phyloP scores from a whole-genome alignment of 1,140 invertebrate genomes.

The Plutomurus gul region DNA sequence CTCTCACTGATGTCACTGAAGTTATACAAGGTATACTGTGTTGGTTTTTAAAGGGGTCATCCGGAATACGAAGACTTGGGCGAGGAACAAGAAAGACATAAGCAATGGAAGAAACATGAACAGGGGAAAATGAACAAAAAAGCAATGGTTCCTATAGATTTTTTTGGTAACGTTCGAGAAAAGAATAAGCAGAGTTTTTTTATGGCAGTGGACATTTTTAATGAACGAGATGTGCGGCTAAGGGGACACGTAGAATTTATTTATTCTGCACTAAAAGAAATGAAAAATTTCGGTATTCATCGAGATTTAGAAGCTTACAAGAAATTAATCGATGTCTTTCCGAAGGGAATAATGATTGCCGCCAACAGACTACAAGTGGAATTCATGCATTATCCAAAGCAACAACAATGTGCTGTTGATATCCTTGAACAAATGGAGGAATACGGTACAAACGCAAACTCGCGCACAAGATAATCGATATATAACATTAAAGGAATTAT shows the following conservation, averaged over 20 bases:
- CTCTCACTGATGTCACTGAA: no score
- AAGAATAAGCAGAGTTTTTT: slow-evolving; percentile 77
- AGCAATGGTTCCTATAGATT: slow-evolving; percentile 43
- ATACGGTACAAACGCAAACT: no score
- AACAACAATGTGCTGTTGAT: slow-evolving; percentile 88
- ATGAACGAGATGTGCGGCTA: slow-evolving; percentile 64
- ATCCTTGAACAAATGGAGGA: slow-evolving; percentile 88
- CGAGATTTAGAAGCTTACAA: slow-evolving; percentile 93
- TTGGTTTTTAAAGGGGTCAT: not conserved
- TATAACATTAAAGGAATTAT: no score
- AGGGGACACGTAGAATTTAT: slow-evolving; percentile 93
- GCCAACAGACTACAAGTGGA: slow-evolving; percentile 79
- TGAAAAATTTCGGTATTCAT: slow-evolving; percentile 88
- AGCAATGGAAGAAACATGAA: slow-evolving; percentile 1
- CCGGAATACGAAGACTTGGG: not conserved
- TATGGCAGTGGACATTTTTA: slow-evolving; percentile 73
- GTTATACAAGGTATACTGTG: no score
- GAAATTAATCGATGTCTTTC: slow-evolving; percentile 84
- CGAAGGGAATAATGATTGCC: slow-evolving; percentile 87
- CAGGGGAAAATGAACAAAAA: slow-evolving; percentile 29
- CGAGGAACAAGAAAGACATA: not conserved
- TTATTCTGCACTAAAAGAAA: slow-evolving; percentile 79
- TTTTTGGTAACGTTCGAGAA: slow-evolving; percentile 63
- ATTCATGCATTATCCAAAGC: slow-evolving; percentile 90
- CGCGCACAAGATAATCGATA: no score